Evolutionary conservation across 1,140 invertebrate species (phyloP).

Genomic region (Choristoneura fumiferana): DNA sequence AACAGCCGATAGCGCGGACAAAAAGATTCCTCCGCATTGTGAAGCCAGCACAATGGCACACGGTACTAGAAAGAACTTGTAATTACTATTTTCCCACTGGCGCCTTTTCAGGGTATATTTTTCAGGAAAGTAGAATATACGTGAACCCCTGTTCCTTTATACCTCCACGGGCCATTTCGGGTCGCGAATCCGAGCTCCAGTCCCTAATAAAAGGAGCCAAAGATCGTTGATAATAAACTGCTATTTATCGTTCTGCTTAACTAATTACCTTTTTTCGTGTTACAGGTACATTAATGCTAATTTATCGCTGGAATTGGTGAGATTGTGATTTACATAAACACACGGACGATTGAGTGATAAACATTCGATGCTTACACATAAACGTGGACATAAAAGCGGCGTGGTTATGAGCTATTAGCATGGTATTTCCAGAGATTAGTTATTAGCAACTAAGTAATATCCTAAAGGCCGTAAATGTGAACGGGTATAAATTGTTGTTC

Average conservation of each 20-base stretch:
- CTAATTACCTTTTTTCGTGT: conserved; percentile 29
- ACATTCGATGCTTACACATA: neutral
- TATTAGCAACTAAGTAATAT: conserved; percentile 33
- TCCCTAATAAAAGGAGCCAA: conserved; percentile 5
- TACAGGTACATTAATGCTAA: conserved; percentile 29
- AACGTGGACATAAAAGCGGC: conserved; percentile 33
- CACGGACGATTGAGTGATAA: conserved; percentile 12
- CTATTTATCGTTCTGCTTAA: conserved; percentile 24
- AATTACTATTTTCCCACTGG: conserved; percentile 75
- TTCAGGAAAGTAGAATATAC: conserved; percentile 56
- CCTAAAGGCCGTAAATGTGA: conserved; percentile 34
- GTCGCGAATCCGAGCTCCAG: neutral
- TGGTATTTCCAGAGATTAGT: conserved; percentile 36
- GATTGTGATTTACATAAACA: conserved; percentile 25
- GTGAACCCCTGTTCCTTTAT: conserved; percentile 27
- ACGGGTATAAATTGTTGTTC: conserved; percentile 49
- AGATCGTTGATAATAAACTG: conserved; percentile 26
- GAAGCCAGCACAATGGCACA: conserved; percentile 51
- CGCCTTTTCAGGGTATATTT: conserved; percentile 71
- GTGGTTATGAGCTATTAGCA: conserved; percentile 39
- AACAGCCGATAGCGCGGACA: conserved; percentile 67
- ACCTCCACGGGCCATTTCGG: too few relatives aligned
- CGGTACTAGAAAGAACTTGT: conserved; percentile 58
- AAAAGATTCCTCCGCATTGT: conserved; percentile 76
- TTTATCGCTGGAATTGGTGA: conserved; percentile 30